Conservation (phyloP, 2,113 vertebrate genomes). For the Natator depressus region DNA sequence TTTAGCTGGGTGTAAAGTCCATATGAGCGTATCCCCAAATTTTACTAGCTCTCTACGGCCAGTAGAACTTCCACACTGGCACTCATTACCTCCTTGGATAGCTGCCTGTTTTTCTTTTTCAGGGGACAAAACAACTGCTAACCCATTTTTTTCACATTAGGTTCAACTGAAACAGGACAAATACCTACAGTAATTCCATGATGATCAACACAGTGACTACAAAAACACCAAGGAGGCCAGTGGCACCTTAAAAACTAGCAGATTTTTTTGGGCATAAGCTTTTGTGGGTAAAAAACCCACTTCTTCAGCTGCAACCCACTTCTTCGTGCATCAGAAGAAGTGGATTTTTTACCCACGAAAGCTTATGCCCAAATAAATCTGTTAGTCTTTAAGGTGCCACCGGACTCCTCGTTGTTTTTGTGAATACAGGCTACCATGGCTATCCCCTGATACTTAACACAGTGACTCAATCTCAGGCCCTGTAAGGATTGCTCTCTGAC, state of each 20-base stretch:
- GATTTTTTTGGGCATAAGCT: no score
- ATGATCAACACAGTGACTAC: rapidly evolving
- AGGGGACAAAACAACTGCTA: background rate
- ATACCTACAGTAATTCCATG: background rate
- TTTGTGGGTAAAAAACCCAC: no score
- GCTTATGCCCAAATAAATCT: no score
- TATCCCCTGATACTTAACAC: rapidly evolving
- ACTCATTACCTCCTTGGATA: rapidly evolving
- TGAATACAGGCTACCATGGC: no score
- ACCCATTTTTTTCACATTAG: rapidly evolving
- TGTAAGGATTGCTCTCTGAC: background rate
- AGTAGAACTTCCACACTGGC: background rate
- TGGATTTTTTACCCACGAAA: no score
- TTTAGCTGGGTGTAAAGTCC: background rate
- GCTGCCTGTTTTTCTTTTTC: background rate
- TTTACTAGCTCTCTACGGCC: background rate
- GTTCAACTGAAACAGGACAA: background rate
- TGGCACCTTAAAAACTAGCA: no score
- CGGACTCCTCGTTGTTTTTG: no score
- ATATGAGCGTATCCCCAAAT: background rate
- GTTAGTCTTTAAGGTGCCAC: no score
- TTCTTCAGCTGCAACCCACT: no score
- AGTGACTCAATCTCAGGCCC: rapidly evolving
- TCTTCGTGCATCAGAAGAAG: no score
- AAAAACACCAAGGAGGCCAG: no score